These are phyloP conservation scores for Dryocosmus kuriphilus DNA, from an alignment of 2,888 invertebrate genomes.

Conservation along the genomic window DNA sequence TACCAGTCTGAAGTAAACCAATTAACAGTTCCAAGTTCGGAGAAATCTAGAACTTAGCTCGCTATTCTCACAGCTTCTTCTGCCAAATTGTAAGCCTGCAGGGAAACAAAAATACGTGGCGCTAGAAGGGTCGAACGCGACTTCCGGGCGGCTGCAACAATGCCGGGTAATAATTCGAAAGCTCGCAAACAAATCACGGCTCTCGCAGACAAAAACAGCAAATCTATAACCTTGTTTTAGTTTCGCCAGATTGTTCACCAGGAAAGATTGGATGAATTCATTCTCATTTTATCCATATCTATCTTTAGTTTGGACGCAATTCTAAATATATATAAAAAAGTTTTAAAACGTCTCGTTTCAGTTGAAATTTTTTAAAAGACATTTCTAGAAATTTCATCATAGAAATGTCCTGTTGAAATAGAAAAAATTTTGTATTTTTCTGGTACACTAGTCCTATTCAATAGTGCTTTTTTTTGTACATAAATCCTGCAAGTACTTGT, in stretches of 20 bases:
- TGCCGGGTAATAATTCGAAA: conserved; percentile 60
- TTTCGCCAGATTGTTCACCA: conserved; percentile 52
- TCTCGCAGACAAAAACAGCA: conserved; percentile 65
- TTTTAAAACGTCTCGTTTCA: too few relatives aligned
- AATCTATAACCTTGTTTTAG: conserved; percentile 67
- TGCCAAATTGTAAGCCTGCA: conserved; percentile 62
- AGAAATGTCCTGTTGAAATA: too few relatives aligned
- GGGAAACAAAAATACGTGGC: conserved; percentile 30
- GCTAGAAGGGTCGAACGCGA: conserved; percentile 32
- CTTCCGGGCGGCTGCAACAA: conserved; percentile 50
- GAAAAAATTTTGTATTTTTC: too few relatives aligned
- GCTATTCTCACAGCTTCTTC: conserved; percentile 57
- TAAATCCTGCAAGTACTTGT: too few relatives aligned
- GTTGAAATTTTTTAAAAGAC: too few relatives aligned
- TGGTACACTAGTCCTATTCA: too few relatives aligned
- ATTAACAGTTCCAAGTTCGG: conserved; percentile 66
- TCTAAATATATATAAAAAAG: too few relatives aligned
- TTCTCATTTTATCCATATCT: too few relatives aligned
- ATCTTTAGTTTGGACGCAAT: too few relatives aligned
- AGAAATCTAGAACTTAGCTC: conserved; percentile 67
- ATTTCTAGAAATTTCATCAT: too few relatives aligned
- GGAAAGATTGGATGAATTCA: not conserved
- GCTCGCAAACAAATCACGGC: conserved; percentile 67
- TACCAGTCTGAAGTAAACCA: conserved; percentile 67
- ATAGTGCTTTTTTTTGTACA: too few relatives aligned